Evolutionary conservation across 2,113 vertebrate genomes (phyloP), one percentile per base, ranked within the genome.

Genomic region (Riparia riparia): DNA sequence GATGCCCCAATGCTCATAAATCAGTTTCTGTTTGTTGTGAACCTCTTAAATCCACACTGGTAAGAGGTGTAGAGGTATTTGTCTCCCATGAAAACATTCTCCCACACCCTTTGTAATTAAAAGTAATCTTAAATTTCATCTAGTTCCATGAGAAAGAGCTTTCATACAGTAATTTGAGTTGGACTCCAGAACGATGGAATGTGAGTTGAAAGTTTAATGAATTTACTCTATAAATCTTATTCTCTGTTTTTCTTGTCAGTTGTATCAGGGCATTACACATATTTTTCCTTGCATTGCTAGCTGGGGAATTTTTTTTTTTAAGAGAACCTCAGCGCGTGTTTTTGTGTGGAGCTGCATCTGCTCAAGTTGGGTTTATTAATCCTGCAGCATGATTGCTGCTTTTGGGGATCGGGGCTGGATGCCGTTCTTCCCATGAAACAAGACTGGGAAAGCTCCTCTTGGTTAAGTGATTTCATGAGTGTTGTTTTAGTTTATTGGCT

Each of bases 81-180:
- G 94, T 97, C 96, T 97, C 95, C 74, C 96, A 88, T 97, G 96
- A 97, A 97, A 97, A 97, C 95, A 95, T 92, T 96, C 97, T 97
- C 97, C 97, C 97, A 97, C 95, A 97, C 95, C 96, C 96, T 97
- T 97, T 96, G 97, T 96, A 97, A 97, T 97, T 97, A 97, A 97
- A 97, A 97, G 93, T 97, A 97, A 97, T 97, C 97, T 97, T 97
- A 95, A 96, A 96, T 96, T 97, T 97, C 95, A 97, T 97, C 97
- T 96, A 64, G 86, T 90, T 95, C 92, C 97, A 96, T 97, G 96
- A 97, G 96, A 96, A 97, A 84, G 93, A 95, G 95, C 95, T 90
- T 96, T 97, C 95, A 96, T 96, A 95, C 85, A 92, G 97, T 95
- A 96, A 97, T 96, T 93, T 91, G 92, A 97, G 92, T 94, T 94